A percentile compares a stretch with the other conserved stretches of the same genome.
Evolutionary conservation across 2,113 vertebrate species (phyloP).

Genomic region (Mobula birostris): DNA sequence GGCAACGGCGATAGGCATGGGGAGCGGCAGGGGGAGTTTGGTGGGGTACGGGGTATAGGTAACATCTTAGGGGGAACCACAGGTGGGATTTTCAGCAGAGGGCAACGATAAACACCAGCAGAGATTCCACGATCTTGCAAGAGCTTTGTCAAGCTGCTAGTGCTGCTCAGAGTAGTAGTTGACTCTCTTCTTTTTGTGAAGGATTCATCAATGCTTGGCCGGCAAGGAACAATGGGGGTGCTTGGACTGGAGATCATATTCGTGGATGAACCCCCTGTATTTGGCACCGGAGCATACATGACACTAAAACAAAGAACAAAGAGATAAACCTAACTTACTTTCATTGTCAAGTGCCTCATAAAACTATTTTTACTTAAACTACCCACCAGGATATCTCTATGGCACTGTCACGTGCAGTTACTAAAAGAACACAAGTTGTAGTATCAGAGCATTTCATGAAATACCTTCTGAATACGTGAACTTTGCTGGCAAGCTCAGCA

Average conservation of each 20-base stretch:
- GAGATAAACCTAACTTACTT: not conserved
- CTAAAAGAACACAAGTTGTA: not conserved
- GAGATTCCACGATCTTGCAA: constrained; percentile 89
- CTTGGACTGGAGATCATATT: constrained; percentile 61
- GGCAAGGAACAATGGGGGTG: constrained; percentile 69
- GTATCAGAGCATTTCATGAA: not conserved
- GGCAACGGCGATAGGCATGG: constrained; percentile 63
- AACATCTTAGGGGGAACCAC: constrained; percentile 45
- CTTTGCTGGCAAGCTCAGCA: too few relatives aligned
- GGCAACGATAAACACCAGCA: constrained; percentile 69
- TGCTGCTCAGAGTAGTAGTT: constrained; percentile 60
- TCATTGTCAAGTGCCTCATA: not conserved
- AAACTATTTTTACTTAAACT: not conserved
- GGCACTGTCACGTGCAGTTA: not conserved
- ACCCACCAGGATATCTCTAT: not conserved
- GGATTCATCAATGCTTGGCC: constrained; percentile 72
- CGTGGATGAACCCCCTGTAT: constrained; percentile 57
- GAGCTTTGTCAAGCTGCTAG: constrained; percentile 71
- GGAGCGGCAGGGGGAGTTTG: constrained; percentile 63
- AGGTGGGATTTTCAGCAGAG: constrained; percentile 47
- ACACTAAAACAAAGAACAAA: constrained; percentile 48
- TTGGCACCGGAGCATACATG: constrained; percentile 47
- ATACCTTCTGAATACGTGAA: too few relatives aligned
- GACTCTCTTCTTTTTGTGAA: constrained; percentile 65
- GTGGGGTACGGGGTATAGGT: constrained; percentile 62